phyloP scores from a whole-genome alignment of 2,888 invertebrate species.

The Rhingia rostrata region DNA sequence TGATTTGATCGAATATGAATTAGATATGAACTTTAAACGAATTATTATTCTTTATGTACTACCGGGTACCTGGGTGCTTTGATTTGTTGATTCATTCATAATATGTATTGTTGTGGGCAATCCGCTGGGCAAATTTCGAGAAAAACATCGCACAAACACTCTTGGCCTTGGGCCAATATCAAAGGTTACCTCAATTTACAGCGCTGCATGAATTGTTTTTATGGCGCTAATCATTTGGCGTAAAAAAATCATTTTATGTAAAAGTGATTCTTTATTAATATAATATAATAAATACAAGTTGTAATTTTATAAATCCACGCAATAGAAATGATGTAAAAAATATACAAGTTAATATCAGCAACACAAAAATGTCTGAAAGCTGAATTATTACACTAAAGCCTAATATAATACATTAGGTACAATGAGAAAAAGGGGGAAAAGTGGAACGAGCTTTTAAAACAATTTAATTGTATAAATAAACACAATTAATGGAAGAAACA shows the following conservation, averaged over 20 bases:
- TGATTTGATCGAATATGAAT: no score
- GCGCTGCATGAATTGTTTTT: no score
- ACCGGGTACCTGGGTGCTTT: no score
- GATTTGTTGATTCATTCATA: no score
- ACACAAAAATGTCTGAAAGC: constrained; percentile 48
- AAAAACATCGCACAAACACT: no score
- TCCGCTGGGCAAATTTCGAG: no score
- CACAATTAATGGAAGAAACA: constrained; percentile 64
- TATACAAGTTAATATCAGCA: constrained; percentile 40
- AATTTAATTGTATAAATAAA: constrained; percentile 26
- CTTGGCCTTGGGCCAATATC: no score
- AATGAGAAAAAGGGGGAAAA: constrained; percentile 38
- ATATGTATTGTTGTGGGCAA: no score
- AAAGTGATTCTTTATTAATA: constrained; percentile 58
- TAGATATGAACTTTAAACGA: no score
- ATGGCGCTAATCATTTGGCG: neutral
- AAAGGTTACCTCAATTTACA: no score
- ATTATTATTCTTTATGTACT: no score
- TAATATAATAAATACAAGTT: constrained; percentile 32
- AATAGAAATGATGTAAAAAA: constrained; percentile 38
- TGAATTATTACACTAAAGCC: constrained; percentile 52
- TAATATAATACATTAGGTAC: constrained; percentile 43
- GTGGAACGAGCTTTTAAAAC: constrained; percentile 34
- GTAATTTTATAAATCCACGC: constrained; percentile 40
- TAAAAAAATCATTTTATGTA: constrained; percentile 29